phyloP scores from a whole-genome alignment of 2,113 vertebrate species.

The Lophochroa leadbeateri region DNA sequence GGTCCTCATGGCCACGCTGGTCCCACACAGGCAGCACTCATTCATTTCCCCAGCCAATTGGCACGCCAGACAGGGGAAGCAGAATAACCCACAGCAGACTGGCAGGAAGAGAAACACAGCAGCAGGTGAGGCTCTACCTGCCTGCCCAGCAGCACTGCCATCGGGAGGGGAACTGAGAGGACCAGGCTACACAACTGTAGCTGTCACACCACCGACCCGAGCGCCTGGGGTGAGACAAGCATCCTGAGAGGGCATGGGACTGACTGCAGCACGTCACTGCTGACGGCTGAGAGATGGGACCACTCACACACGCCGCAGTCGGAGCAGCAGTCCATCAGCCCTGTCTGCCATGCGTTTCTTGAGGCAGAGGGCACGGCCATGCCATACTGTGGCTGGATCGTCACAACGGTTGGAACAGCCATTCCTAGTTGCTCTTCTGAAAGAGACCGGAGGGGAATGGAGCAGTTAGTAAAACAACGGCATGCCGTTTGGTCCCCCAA shows the following conservation, averaged over 20 bases:
- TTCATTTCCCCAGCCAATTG: slow-evolving; percentile 81
- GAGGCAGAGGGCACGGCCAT: accelerated
- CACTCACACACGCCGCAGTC: slow-evolving; percentile 74
- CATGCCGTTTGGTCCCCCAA: accelerated
- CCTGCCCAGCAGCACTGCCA: accelerated
- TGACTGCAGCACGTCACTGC: accelerated
- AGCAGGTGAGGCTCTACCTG: neutral
- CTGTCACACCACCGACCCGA: accelerated
- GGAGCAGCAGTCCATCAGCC: slow-evolving; percentile 64
- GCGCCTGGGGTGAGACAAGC: accelerated
- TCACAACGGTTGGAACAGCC: neutral
- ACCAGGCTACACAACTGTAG: neutral
- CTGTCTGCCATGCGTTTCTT: slow-evolving; percentile 50
- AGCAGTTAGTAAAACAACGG: accelerated
- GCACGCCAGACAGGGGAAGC: slow-evolving; percentile 72
- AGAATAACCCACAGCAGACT: slow-evolving; percentile 73
- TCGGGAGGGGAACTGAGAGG: accelerated
- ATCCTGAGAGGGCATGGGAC: neutral
- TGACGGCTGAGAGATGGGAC: accelerated
- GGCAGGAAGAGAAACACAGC: neutral
- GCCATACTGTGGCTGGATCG: neutral
- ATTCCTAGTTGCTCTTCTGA: neutral
- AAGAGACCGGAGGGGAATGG: neutral
- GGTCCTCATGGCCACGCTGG: slow-evolving; percentile 76
- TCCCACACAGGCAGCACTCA: slow-evolving; percentile 84